These are phyloP conservation scores for sheep (Ovis aries) DNA, from an alignment of 2,113 vertebrate species.

Conservation along the genomic window DNA sequence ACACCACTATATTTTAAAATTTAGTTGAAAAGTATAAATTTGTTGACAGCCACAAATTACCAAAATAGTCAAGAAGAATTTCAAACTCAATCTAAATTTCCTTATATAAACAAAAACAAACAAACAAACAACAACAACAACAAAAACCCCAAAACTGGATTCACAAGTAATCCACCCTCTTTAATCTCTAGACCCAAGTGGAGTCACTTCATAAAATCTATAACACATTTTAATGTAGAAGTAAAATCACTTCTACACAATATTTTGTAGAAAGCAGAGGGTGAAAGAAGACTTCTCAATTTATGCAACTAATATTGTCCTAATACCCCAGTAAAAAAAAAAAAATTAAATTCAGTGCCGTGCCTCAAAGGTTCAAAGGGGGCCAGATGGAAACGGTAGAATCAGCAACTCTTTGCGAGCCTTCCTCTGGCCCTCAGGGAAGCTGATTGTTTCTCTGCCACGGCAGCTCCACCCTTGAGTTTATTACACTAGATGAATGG, in stretches of 20 bases:
- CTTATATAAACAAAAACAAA: neutral
- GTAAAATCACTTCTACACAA: neutral
- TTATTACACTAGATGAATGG: neutral
- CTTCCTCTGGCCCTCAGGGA: neutral
- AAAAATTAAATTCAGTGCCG: neutral
- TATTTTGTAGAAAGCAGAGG: neutral
- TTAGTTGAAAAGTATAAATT: neutral
- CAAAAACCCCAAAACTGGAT: neutral
- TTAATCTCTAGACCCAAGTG: neutral
- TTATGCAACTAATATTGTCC: neutral
- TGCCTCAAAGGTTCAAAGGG: neutral
- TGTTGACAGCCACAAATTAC: neutral
- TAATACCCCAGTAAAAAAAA: neutral
- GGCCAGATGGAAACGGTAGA: neutral
- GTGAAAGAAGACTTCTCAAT: neutral
- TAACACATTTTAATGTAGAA: neutral
- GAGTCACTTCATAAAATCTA: neutral
- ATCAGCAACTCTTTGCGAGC: neutral
- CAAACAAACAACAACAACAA: no score
- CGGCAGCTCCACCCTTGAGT: neutral
- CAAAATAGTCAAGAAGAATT: neutral
- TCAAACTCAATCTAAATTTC: neutral
- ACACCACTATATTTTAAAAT: neutral
- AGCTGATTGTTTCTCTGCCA: neutral
- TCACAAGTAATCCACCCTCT: neutral